These are phyloP conservation scores for Aphidius gifuensis DNA, from an alignment of 1,140 invertebrate species.

Conservation along the genomic window DNA sequence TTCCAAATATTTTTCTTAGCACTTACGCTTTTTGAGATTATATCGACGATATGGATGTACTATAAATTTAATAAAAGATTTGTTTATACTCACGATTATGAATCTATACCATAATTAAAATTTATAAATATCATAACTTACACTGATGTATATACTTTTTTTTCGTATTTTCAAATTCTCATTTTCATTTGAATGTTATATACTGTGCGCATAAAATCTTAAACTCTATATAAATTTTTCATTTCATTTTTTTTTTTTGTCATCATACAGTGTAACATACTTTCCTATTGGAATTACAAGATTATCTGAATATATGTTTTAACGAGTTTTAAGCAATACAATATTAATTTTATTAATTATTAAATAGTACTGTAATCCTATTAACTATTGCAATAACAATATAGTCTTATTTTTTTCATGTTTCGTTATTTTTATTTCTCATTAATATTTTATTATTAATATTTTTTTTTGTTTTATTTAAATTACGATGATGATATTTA, in stretches of 20 bases:
- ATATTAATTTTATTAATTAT: constrained; percentile 4
- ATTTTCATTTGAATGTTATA: no score
- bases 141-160: constrained; percentile 3
- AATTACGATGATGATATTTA: no score
- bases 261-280: no score
- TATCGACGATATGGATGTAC: no score
- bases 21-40: no score
- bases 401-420: constrained; percentile 3
- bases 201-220: constrained; percentile 16
- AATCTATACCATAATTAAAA: constrained; percentile 7
- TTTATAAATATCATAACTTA: constrained; percentile 4
- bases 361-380: constrained; percentile 1
- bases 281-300: constrained; percentile 5
- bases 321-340: constrained; percentile 2
- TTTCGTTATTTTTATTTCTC: constrained; percentile 25
- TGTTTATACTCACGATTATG: not conserved
- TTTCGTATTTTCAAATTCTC: no score
- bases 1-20: no score
- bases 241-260: not conserved
- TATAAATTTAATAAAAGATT: constrained; percentile 1
- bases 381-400: constrained; percentile 6
- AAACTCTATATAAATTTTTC: constrained; percentile 12
- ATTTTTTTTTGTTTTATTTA: no score
- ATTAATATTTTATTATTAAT: constrained; percentile 9
- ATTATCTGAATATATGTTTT: no score